Evolutionary conservation across 2,797 vertebrate genomes (phyloP), one percentile per base, ranked within the genome.

Genomic region (Erpetoichthys calabaricus): DNA sequence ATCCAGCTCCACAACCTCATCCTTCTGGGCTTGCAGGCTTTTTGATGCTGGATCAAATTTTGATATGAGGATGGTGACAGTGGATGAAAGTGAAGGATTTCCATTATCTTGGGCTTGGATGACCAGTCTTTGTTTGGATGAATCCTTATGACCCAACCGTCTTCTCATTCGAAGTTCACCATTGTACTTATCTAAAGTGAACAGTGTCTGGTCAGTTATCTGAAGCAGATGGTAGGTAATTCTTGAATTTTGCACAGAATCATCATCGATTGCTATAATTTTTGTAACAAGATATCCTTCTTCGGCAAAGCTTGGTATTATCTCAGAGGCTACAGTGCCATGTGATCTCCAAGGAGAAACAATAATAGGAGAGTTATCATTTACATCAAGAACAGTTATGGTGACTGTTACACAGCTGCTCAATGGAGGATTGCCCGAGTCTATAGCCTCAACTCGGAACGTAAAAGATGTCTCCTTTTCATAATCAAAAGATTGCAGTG

Each of bases 1-100:
- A 56, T 72, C 70, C 56, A 69, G 68, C 56, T 70, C 69, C n/a
- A 70, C 42, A 62, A 67, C 65, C 4, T 68, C 58, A 55, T 70
- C 71, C 3, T 62, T 65, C 57, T 63, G 55, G 46, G 66, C 67
- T 44, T 64, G 59, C 5, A 64, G 65, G 42, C 62, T 53, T 63
- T 70, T 69, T 8, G 68, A 47, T 1, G 61, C 62, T 2, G 62
- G 66, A 52, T 71, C 69, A 56, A 71, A 61, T 4, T 68, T 71
- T 54, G 72, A 72, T n/a, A 72, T 53, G 56, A 67, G 69, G 62
- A 74, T 72, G 59, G 72, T 72, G 42, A 74, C 64, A 59, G 72
- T 74, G 58, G 72, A 67, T 49, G 70, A 74, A 53, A 74, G 69
- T 10, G 68, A 55, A n/a, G 70, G 68, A 2, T 68, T 60, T 61